Conservation (phyloP, 2,888 invertebrate genomes). For the Lasioglossum morio region DNA sequence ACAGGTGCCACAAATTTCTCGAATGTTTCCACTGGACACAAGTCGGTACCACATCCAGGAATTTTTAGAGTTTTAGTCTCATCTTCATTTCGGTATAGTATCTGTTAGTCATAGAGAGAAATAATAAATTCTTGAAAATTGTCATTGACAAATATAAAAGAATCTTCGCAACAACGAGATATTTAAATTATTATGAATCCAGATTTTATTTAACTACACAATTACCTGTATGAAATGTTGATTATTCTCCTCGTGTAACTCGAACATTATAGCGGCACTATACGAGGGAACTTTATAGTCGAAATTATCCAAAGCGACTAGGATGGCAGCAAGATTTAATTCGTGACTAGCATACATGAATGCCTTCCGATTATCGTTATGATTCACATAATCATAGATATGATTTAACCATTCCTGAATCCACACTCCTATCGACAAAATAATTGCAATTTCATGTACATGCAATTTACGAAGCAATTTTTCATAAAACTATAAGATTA, state of each 20-base stretch:
- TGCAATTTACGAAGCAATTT: neutral
- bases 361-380: constrained; percentile 30
- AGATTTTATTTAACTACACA: neutral
- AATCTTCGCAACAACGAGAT: neutral
- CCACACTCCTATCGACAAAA: constrained; percentile 46
- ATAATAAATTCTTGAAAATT: neutral
- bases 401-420: constrained; percentile 43
- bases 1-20: constrained; percentile 10
- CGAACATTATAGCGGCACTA: constrained; percentile 39
- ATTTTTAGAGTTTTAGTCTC: constrained; percentile 19
- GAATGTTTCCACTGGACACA: constrained; percentile 46
- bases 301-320: constrained; percentile 36
- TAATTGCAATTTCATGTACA: neutral
- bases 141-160: neutral
- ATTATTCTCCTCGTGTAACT: constrained; percentile 44
- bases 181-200: neutral
- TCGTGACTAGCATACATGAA: constrained; percentile 54
- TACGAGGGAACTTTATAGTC: constrained; percentile 52
- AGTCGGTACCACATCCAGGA: constrained; percentile 29
- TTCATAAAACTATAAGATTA: neutral
- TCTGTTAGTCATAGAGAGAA: constrained; percentile 4
- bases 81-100: constrained; percentile 34
- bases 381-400: constrained; percentile 33
- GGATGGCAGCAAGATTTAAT: constrained; percentile 40
- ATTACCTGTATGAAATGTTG: constrained; percentile 51